Evolutionary conservation across 2,113 vertebrate genomes (phyloP), one percentile per base, ranked within the genome.

Genomic region (Aegithalos caudatus): DNA sequence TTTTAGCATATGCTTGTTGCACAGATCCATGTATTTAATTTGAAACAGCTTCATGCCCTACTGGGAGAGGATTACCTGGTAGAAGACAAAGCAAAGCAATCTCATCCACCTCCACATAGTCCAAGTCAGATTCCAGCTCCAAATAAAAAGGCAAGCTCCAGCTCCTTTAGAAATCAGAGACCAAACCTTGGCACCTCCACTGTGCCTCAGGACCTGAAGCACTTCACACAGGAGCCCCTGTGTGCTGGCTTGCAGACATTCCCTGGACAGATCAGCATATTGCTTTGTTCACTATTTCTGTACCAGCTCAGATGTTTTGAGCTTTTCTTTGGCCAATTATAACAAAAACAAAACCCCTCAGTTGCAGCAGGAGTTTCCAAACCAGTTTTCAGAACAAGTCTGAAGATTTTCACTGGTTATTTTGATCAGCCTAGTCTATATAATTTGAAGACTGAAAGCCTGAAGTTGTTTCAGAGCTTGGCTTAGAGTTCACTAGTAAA

Each of bases 211-310:
- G 42, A 37, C 12, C 33, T 37, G 17, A 79, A 79, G 37, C 14
- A 8, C 27, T 19, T 5, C 35, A 8, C 44, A 14, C 3, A 1
- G 1, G 1, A 58, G 33, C 12, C 31, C 25, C 31, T 38, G 2
- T 8, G 8, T 38, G 21, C 1, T 58, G 62, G 3, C 9, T 57
- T 29, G 23, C 44, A 90, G 78, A 37, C 16, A 10, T 33, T 21
- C n/a, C 37, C 70, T 22, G 42, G 42, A 12, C 44, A 71, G 44
- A 29, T 1, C 29, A 35, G 31, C 14, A 37, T 2, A 12, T 22
- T 66, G 35, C 25, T 69, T 24, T 61, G 9, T 14, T 81, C 51
- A 22, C 12, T 27, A 4, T 12, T 50, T 24, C 22, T 33, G 5
- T 6, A 71, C 33, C 7, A 65, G 47, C 42, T 56, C 19, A 11